phyloP scores from a whole-genome alignment of 2,888 invertebrate species.

The Octodonta nipae region DNA sequence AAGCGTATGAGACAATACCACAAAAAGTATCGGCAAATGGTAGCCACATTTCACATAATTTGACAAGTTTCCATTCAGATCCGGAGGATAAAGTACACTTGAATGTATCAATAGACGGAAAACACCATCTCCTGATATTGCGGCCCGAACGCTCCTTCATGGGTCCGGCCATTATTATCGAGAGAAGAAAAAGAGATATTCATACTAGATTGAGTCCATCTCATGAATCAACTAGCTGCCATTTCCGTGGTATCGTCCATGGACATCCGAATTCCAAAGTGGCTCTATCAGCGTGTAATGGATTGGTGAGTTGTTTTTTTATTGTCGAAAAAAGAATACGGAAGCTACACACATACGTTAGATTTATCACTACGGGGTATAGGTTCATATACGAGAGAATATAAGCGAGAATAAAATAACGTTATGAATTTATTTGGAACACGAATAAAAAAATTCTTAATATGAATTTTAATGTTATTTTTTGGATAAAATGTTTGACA shows the following conservation, averaged over 20 bases:
- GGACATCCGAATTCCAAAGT: constrained; percentile 58
- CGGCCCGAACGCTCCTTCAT: constrained; percentile 51
- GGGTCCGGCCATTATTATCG: constrained; percentile 57
- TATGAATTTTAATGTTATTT: too few species aligned
- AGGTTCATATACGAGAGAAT: too few species aligned
- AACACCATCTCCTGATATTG: constrained; percentile 32
- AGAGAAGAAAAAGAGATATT: constrained; percentile 46
- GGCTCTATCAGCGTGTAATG: constrained; percentile 70
- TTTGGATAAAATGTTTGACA: too few species aligned
- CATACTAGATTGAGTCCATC: constrained; percentile 42
- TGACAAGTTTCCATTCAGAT: constrained; percentile 42
- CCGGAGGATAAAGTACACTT: constrained; percentile 39
- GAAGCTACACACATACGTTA: too few species aligned
- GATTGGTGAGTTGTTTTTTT: constrained; percentile 53
- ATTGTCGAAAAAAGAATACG: constrained; percentile 2
- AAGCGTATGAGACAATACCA: constrained; percentile 47
- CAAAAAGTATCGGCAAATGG: constrained; percentile 47
- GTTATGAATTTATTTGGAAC: too few species aligned
- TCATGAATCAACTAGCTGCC: constrained; percentile 49
- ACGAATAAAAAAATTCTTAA: too few species aligned
- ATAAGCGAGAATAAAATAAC: too few species aligned
- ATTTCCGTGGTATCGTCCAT: constrained; percentile 63
- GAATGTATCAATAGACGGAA: constrained; percentile 34
- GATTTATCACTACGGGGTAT: too few species aligned
- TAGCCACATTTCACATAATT: constrained; percentile 22